Evolutionary conservation across 1,140 invertebrate genomes (phyloP), one percentile per base, ranked within the genome.

Genomic region (Drosophila littoralis): DNA sequence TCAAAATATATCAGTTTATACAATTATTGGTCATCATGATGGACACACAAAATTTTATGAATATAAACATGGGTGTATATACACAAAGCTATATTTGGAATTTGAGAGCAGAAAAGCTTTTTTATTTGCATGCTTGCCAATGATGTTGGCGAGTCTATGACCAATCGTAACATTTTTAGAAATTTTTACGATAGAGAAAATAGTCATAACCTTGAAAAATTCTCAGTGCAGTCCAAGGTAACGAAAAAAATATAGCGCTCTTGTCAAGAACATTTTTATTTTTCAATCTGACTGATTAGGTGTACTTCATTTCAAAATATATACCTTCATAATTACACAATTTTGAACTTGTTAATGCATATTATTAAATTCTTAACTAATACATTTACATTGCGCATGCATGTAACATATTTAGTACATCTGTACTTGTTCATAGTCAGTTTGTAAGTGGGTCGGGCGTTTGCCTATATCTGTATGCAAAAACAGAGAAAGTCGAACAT

Each of bases 161-260:
- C 57, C 42, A 52, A 58, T 42, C 70, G 36, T 33, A 68, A 48
- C 58, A 35, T 51, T 69, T 68, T 45, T 43, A 40, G 64, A 75
- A 75, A 57, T 55, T 54, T 61, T 74, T 13, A 42, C 43, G 42
- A 74, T 67, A 59, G 48, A 70, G 33, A 55, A 66, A 72, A 63
- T 59, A 51, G 45, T 46, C 60, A 52, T 68, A 77, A 75, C 75
- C 75, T 77, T 77, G 75, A 50, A 35, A 77, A 43, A 43, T 63
- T 50, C 69, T 58, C 55, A 51, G 45, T 40, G 40, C 43, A 67
- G 40, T 61, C 60, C 71, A 69, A 69, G 65, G 57, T 50, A 35
- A 45, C 7, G 46, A n/a, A 43, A 60, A 61, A 57, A 57, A 70
- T 42, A 17, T 17, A 45, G 48, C 45, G 46, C 15, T 33, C 15